phyloP scores from a whole-genome alignment of 2,888 invertebrate genomes.

The Neria commutata region DNA sequence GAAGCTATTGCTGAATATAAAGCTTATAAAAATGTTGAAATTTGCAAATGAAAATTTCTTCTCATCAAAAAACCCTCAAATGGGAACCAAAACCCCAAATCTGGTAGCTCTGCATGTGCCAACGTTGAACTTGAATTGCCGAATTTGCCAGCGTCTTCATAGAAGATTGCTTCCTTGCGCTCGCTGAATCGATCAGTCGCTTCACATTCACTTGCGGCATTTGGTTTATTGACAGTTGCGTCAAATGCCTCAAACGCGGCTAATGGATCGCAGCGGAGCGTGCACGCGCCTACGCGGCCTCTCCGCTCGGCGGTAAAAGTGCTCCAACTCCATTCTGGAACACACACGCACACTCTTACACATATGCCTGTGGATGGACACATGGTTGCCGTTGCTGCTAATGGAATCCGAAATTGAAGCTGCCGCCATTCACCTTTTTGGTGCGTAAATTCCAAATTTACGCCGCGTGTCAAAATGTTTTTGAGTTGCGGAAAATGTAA shows the following conservation, averaged over 20 bases:
- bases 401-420: conserved; percentile 6
- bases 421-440: neutral
- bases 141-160: neutral
- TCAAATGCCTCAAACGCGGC: neutral
- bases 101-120: too few species aligned
- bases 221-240: neutral
- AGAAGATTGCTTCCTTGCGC: neutral
- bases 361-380: too few species aligned
- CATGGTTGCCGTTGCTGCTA: too few species aligned
- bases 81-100: too few species aligned
- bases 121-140: conserved; percentile 5
- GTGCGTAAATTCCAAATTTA: conserved; percentile 3
- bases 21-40: neutral
- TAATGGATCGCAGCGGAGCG: conserved; percentile 9
- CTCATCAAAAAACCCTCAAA: neutral
- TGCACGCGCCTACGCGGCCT: neutral
- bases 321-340: neutral
- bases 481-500: conserved; percentile 1
- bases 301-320: neutral
- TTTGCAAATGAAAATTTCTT: neutral
- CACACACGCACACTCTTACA: neutral
- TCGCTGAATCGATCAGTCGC: neutral
- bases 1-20: too few species aligned
- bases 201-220: conserved; percentile 2
- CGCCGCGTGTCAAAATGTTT: conserved; percentile 14